Conservation (phyloP, 2,888 invertebrate genomes). For the Hypena proboscidalis region DNA sequence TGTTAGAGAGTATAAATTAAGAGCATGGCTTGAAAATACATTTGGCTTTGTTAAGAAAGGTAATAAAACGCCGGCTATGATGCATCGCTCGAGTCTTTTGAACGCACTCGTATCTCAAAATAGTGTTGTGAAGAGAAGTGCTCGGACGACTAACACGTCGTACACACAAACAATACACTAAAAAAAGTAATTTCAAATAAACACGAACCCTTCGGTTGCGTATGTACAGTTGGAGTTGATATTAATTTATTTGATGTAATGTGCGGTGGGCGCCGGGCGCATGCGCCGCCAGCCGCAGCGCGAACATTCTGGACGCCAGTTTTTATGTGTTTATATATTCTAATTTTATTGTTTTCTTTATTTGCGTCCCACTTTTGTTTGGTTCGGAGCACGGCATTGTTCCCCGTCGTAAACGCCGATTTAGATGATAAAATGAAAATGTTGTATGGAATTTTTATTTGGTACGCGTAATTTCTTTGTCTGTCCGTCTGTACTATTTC, state of each 20-base stretch:
- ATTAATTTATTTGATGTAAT: slow-evolving; percentile 72
- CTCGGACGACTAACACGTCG: slow-evolving; percentile 39
- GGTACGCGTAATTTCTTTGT: slow-evolving; percentile 64
- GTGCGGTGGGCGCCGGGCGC: slow-evolving; percentile 62
- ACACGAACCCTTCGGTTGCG: slow-evolving; percentile 49
- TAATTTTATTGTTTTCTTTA: slow-evolving; percentile 86
- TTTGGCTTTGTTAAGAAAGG: slow-evolving; percentile 21
- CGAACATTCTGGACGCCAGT: slow-evolving; percentile 75
- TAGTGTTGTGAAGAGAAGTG: slow-evolving; percentile 44
- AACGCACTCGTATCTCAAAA: slow-evolving; percentile 39
- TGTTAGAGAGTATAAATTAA: slow-evolving; percentile 19
- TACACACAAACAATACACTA: slow-evolving; percentile 49
- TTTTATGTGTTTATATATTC: slow-evolving; percentile 85
- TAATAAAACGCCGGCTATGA: slow-evolving; percentile 32
- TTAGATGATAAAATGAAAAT: slow-evolving; percentile 84
- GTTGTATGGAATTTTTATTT: slow-evolving; percentile 76
- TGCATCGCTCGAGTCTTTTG: slow-evolving; percentile 34
- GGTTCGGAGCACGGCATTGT: slow-evolving; percentile 82
- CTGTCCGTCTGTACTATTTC: slow-evolving; percentile 48
- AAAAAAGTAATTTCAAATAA: slow-evolving; percentile 55
- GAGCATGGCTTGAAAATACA: slow-evolving; percentile 15
- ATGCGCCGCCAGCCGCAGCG: slow-evolving; percentile 66
- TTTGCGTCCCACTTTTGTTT: slow-evolving; percentile 85
- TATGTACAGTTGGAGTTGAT: slow-evolving; percentile 54
- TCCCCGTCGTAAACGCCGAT: slow-evolving; percentile 83